Base-by-base conservation (phyloP, 2,888 invertebrate species). In the Ennomos erosarius region DNA sequence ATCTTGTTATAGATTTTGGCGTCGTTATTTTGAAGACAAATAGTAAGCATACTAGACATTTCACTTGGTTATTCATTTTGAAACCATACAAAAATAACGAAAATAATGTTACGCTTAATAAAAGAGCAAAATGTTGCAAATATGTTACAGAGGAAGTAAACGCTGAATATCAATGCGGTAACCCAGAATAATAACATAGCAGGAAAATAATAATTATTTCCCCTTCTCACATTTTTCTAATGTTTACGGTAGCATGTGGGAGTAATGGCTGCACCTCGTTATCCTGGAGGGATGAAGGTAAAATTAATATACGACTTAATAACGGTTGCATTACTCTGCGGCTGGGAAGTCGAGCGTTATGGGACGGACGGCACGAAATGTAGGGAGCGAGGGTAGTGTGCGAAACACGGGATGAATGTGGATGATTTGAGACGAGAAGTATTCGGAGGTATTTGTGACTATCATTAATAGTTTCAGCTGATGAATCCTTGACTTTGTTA, bases 221-320 rank as follows among this genome's bases (percentile, higher is more conserved):
- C 39, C 40, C n/a, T 37, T 42, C 33, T 38, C 38, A 33, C 55
- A 46, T 55, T 51, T 55, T 55, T 51, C 51, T 11, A 43, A 51
- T 59, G 55, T 59, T 51, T 59, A 55, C 55, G 55, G 55, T 48
- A 46, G 52, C 54, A 79, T 84, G 78, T 81, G 78, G 75, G 76
- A 80, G 81, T 76, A 76, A 74, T 67, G 69, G 65, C 71, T 75
- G 79, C 75, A 78, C 73, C 79, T 85, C 81, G 81, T 84, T 84
- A 81, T 75, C 62, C 55, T 39, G 11, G 74, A 66, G 64, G 60
- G 74, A 70, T 72, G 72, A 73, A 81, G 79, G 75, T 70, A 74
- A 81, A 85, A 87, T 87, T 85, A 87, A 87, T 87, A 86, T 85
- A 85, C 78, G 81, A 78, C 79, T 81, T 83, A 82, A 88, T 85